phyloP scores from a whole-genome alignment of 2,888 invertebrate species.

The Hirtodrosophila histrioides region DNA sequence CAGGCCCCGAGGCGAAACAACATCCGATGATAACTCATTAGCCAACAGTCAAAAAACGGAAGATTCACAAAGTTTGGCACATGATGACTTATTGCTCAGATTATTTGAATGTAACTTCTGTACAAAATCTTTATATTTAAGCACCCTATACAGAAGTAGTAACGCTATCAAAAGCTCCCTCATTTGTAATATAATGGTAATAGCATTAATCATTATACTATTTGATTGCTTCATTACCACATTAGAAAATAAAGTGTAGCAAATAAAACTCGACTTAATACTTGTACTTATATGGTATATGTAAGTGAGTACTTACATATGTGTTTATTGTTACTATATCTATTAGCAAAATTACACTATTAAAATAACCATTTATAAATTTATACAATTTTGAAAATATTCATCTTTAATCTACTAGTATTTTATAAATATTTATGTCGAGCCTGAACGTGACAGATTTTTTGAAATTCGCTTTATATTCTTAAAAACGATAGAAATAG shows the following conservation, averaged over 20 bases:
- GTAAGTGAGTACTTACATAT: no score
- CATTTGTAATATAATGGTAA: constrained; percentile 9
- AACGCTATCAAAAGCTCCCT: background rate
- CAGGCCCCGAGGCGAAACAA: constrained; percentile 35
- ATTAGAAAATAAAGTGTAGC: background rate
- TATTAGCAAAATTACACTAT: no score
- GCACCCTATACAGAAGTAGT: constrained; percentile 11
- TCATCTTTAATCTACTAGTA: no score
- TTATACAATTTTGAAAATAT: no score
- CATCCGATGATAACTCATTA: constrained; percentile 61
- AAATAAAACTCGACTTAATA: background rate
- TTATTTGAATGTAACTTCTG: constrained; percentile 28
- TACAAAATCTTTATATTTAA: background rate
- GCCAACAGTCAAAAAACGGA: constrained; percentile 24
- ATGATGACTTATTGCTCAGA: constrained; percentile 25
- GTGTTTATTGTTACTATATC: no score
- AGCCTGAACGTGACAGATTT: no score
- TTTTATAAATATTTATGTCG: no score
- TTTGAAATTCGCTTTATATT: no score
- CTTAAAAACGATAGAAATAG: no score
- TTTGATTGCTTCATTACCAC: constrained; percentile 7
- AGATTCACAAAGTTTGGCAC: constrained; percentile 32
- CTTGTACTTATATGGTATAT: background rate
- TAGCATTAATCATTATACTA: constrained; percentile 29
- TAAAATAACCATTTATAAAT: no score